A percentile compares a stretch with the other conserved stretches of the same genome.
Conservation (phyloP, 1,140 invertebrate species). For the Polyergus mexicanus region DNA sequence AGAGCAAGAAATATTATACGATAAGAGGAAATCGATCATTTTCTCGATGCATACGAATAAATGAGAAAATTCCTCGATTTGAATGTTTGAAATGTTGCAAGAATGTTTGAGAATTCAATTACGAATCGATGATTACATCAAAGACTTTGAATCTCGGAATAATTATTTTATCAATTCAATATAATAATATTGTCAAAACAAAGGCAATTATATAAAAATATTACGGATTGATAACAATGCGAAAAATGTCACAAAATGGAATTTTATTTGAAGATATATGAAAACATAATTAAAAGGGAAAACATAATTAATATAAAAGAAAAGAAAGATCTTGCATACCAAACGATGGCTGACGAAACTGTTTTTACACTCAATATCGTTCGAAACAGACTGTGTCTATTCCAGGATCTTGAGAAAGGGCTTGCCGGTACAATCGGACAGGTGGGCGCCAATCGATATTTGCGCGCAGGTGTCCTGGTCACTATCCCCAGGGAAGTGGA, state of each 20-base stretch:
- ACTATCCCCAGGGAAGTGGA: background rate
- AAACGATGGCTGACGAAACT: constrained; percentile 55
- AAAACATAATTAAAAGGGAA: background rate
- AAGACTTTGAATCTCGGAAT: background rate
- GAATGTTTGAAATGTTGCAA: background rate
- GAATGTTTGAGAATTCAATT: background rate
- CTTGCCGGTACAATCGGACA: constrained; percentile 26
- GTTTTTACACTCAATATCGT: constrained; percentile 57
- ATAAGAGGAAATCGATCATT: background rate
- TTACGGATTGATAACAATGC: background rate
- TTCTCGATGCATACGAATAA: background rate
- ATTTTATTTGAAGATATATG: too few relatives aligned
- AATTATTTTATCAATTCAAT: background rate
- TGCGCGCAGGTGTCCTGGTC: constrained; percentile 52
- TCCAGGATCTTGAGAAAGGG: constrained; percentile 39
- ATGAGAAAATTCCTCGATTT: background rate
- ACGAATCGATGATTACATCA: background rate
- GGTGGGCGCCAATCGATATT: constrained; percentile 56
- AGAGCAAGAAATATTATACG: constrained; percentile 32
- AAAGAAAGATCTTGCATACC: background rate
- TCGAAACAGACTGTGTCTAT: constrained; percentile 70
- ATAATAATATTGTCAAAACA: background rate
- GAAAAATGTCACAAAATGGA: too few relatives aligned
- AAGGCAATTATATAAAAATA: background rate
- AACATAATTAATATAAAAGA: background rate